These are phyloP conservation scores for Apis dorsata DNA, from an alignment of 1,140 invertebrate species.

Conservation along the genomic window DNA sequence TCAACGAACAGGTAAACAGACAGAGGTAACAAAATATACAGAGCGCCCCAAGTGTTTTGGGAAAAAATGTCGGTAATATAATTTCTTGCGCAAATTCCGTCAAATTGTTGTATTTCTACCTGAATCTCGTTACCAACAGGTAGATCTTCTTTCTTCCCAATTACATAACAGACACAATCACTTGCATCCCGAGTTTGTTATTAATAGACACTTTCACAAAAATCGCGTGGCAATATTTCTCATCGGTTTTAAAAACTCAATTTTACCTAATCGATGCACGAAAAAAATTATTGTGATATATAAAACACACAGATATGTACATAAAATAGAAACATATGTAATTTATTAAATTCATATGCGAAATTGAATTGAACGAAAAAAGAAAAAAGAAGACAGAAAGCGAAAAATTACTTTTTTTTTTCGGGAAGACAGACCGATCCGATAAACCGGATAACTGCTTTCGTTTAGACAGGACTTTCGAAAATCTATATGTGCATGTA, in stretches of 20 bases:
- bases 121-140: neutral
- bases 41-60: conserved; percentile 9
- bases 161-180: neutral
- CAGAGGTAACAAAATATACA: neutral
- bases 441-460: conserved; percentile 45
- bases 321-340: neutral
- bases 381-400: neutral
- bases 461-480: conserved; percentile 53
- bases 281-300: neutral
- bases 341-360: no score
- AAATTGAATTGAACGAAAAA: neutral
- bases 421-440: neutral
- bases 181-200: neutral
- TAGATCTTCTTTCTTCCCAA: neutral
- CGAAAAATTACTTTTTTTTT: conserved; percentile 39
- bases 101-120: neutral
- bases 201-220: neutral
- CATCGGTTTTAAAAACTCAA: neutral
- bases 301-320: neutral
- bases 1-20: conserved; percentile 30
- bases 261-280: conserved; percentile 11
- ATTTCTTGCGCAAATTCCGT: conserved; percentile 13
- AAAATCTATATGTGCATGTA: conserved; percentile 24
- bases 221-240: neutral
- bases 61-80: conserved; percentile 4